Evolutionary conservation across 2,888 invertebrate species (phyloP), one percentile per base, ranked within the genome.

Genomic region (Dynastes grantii): DNA sequence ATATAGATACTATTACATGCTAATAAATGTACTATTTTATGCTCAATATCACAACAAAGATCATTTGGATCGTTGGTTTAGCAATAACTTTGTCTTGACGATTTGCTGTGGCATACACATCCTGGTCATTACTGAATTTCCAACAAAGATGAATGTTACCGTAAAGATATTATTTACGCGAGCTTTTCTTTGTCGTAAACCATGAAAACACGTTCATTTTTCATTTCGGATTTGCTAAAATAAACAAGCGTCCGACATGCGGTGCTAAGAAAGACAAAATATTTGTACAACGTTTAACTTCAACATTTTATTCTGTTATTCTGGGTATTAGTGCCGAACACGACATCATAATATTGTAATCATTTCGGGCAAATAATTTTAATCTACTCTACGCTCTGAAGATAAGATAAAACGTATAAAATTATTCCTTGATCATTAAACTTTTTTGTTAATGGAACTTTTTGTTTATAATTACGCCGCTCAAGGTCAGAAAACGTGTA

Each of bases 71-170:
- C 22, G 2, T 22, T 58, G 6, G 55, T 58, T 58, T 58, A 22
- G 5, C 16, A n/a, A 58, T 58, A 58, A 58, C 3, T 22, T 58
- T 16, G 22, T 58, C 55, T 58, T 58, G 55, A 58, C n/a, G 55
- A 58, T 58, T 27, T 58, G 55, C 55, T 8, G 55, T 58, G 55
- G 16, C 55, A 58, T 58, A 22, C 55, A 58, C 55, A 58, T 58
- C 55, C 55, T 58, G 55, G n/a, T 58, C 55, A 22, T 58, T 58
- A 58, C 6, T 58, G 55, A 22, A 58, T 58, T 1, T 22, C 45
- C 22, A 58, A 58, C 55, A 58, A 58, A 58, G 55, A 58, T 58
- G 27, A 22, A 58, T 58, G 55, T 58, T 16, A 6, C 53, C 13
- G 8, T 55, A n/a, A 55, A 55, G 55, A 55, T 2, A n/a, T 55